These are phyloP conservation scores for Odobenus rosmarus DNA, from an alignment of 2,113 vertebrate genomes.

Conservation along the genomic window DNA sequence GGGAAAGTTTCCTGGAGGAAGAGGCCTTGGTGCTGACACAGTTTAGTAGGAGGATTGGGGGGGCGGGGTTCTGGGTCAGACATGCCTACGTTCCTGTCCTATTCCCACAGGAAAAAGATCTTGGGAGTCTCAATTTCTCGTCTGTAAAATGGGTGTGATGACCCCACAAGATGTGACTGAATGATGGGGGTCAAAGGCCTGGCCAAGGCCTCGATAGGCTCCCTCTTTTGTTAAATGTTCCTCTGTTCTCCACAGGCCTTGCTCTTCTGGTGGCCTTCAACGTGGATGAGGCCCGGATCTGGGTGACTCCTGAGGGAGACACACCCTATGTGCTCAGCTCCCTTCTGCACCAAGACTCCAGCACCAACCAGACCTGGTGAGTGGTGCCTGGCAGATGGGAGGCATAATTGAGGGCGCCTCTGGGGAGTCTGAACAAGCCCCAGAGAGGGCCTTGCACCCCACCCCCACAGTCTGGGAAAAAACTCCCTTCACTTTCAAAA, in stretches of 20 bases:
- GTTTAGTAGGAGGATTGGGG: neutral
- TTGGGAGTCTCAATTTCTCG: neutral
- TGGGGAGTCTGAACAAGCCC: neutral
- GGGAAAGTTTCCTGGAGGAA: neutral
- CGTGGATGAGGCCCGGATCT: constrained; percentile 44
- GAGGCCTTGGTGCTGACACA: neutral
- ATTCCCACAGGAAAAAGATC: neutral
- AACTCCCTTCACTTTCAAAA: neutral
- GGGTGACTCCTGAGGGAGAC: constrained; percentile 21
- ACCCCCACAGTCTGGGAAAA: neutral
- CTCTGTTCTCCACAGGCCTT: constrained; percentile 47
- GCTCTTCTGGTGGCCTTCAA: constrained; percentile 58
- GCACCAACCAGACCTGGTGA: constrained; percentile 73
- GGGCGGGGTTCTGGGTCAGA: neutral
- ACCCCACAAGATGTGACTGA: neutral
- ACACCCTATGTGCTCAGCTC: constrained; percentile 18
- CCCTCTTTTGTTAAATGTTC: neutral
- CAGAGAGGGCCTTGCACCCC: neutral
- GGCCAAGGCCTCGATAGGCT: neutral
- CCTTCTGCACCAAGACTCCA: constrained; percentile 71
- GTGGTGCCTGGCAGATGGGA: neutral
- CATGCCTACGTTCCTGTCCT: neutral
- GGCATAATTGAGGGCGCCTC: neutral
- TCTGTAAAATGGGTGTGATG: neutral
- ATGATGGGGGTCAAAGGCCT: no score